Base-by-base conservation (phyloP, 2,888 invertebrate species). In the Patella ulyssiponensis region DNA sequence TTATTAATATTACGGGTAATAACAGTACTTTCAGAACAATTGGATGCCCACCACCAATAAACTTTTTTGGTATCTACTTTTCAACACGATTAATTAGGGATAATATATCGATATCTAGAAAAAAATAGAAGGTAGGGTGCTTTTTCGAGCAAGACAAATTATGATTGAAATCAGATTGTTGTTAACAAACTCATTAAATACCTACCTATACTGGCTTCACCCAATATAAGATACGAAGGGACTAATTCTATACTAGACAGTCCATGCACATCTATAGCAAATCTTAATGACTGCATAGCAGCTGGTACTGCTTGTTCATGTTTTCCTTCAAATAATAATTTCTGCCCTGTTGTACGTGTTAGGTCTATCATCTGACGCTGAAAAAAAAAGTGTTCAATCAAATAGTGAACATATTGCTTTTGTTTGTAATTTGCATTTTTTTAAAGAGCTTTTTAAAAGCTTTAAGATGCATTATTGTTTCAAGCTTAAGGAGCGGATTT, bases 281-380 rank as follows among this genome's bases (percentile, higher is more conserved):
- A 91, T 77, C 90, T 83, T 9, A 92, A 82, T 15, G 90, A 90
- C 85, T 91, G 91, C 88, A 92, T 90, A 14, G 92, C 92, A 12
- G 92, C 92, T n/a, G 92, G 92, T 3, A 92, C 89, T 0, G 92
- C 91, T 78, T 91, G 89, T 56, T 91, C 91, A 86, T 91, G 91
- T 80, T 89, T 89, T 54, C 90, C 91, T 81, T 92, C 91, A 85
- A 91, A 92, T 78, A 92, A 80, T 78, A 91, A 83, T 80, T 91
- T 91, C 84, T 91, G 90, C 11, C 91, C 91, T n/a, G 90, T 90
- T 9, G 91, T 91, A 73, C 90, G 83, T 33, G 91, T 90, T 76
- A 91, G 82, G 71, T 91, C 90, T 72, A 92, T 90, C 90, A 92
- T 88, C 33, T 90, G 85, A 73, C 85, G 85, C 91, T 91, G 84